Evolutionary conservation across 2,113 vertebrate species (phyloP), one percentile per base, ranked within the genome.

Genomic region (Melanerpes aurifrons): DNA sequence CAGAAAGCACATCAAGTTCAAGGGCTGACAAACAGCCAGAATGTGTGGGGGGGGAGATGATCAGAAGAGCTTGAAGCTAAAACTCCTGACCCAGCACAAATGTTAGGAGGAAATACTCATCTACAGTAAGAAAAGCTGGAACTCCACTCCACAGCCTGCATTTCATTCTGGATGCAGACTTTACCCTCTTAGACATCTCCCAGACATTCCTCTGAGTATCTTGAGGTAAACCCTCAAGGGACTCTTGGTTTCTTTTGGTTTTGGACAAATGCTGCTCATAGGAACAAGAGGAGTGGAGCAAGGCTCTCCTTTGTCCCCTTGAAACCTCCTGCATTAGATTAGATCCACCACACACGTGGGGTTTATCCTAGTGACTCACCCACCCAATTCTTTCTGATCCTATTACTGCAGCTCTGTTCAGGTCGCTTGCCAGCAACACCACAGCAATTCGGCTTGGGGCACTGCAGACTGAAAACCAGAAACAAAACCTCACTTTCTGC

Each of bases 301-400:
- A 37, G 56, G 67, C 35, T 82, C 53, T 82, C 26, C 70, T 85
- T 53, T 32, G 61, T 16, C 82, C 47, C 45, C 74, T 50, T 61
- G 54, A 87, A 21, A 5, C 22, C 6, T 43, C 70, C 24, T 72
- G 81, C 59, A 66, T 21, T 47, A 82, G 59, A 85, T 76, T 59
- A 87, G 85, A 85, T 64, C 50, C 72, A 85, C 43, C 61, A 48
- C 1, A 1, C 71, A 87, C 6, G 1, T 57, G 91, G 74, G 61
- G 85, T 93, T 89, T 79, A 89, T 93, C 91, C 81, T 73, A 56
- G 85, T 77, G 85, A 96, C 87, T 93, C 91, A 92, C 22, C 37
- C 78, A 85, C 74, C 63, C 84, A 91, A 93, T 82, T 91, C 95
- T 8, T 93, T 82, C 91, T 94, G 78, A 96, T 95, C 89, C 95